Conservation (phyloP, 2,797 vertebrate genomes). For the Hoplostethus mediterraneus region DNA sequence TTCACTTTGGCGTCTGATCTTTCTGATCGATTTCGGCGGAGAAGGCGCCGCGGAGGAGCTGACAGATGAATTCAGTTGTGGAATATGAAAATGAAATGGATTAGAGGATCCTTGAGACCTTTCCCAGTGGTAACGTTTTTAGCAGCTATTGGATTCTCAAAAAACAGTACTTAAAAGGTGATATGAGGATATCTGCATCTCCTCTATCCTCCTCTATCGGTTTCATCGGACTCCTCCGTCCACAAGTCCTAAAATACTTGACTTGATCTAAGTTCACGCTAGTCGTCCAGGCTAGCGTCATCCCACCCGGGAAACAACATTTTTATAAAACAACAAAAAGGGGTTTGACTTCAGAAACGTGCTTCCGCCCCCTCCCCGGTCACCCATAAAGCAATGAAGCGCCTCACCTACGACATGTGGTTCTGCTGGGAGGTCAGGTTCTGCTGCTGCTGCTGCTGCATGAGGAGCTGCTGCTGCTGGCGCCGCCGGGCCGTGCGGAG, state of each 20-base stretch:
- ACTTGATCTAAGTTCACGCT: not conserved
- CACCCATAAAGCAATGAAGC: constrained; percentile 86
- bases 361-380: not conserved
- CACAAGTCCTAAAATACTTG: not conserved
- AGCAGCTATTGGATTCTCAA: not conserved
- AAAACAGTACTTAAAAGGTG: not conserved
- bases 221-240: not conserved
- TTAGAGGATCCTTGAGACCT: not conserved
- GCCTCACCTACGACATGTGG: constrained; percentile 98
- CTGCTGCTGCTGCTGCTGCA: constrained; percentile 94
- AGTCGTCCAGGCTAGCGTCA: not conserved
- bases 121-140: not conserved
- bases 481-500: constrained; percentile 95
- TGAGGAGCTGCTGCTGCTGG: constrained; percentile 96
- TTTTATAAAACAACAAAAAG: too few relatives aligned
- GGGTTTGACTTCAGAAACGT: too few relatives aligned
- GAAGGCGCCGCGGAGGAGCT: not conserved
- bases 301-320: too few relatives aligned
- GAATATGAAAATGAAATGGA: constrained; percentile 1
- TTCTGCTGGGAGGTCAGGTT: constrained; percentile 92
- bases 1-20: not conserved
- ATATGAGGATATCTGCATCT: not conserved
- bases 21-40: not conserved
- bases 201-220: not conserved
- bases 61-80: not conserved